Conservation (phyloP, 2,888 invertebrate genomes). For the Drosophila suboccidentalis region DNA sequence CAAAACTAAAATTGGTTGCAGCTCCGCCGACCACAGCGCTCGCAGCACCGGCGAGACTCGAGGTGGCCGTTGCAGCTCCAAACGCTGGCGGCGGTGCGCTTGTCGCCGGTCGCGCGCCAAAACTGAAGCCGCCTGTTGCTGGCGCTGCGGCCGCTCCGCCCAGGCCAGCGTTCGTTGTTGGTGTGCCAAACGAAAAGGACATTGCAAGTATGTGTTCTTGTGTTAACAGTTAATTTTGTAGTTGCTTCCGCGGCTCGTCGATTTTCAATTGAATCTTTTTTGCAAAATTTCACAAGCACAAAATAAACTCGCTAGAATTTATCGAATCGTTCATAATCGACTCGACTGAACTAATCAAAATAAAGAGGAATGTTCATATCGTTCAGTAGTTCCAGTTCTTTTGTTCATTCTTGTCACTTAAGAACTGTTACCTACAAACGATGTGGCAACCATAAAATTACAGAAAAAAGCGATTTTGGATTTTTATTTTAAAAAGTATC, state of each 20-base stretch:
- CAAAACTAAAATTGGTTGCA: constrained; percentile 42
- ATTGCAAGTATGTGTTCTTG: constrained; percentile 22
- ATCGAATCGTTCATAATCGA: too few relatives aligned
- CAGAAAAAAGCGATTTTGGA: too few relatives aligned
- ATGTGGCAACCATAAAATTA: too few relatives aligned
- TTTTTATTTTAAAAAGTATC: too few relatives aligned
- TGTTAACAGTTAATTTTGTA: constrained; percentile 8
- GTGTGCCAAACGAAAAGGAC: constrained; percentile 65
- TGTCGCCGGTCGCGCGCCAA: constrained; percentile 67
- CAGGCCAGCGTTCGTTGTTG: constrained; percentile 50
- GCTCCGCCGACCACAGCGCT: constrained; percentile 24
- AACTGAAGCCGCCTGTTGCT: constrained; percentile 53
- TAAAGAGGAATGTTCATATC: too few relatives aligned
- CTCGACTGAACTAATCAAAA: too few relatives aligned
- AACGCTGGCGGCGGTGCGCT: constrained; percentile 60
- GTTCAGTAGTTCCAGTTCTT: too few relatives aligned
- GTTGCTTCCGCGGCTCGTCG: neutral
- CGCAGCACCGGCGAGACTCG: constrained; percentile 43
- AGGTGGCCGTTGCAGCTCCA: constrained; percentile 43
- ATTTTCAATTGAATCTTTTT: constrained; percentile 6
- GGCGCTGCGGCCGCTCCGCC: constrained; percentile 47
- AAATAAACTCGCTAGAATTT: neutral
- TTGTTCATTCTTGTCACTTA: too few relatives aligned
- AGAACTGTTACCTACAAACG: too few relatives aligned
- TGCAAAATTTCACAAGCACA: constrained; percentile 21